phyloP scores from a whole-genome alignment of 2,888 invertebrate genomes.

The Eucera pruinosa region DNA sequence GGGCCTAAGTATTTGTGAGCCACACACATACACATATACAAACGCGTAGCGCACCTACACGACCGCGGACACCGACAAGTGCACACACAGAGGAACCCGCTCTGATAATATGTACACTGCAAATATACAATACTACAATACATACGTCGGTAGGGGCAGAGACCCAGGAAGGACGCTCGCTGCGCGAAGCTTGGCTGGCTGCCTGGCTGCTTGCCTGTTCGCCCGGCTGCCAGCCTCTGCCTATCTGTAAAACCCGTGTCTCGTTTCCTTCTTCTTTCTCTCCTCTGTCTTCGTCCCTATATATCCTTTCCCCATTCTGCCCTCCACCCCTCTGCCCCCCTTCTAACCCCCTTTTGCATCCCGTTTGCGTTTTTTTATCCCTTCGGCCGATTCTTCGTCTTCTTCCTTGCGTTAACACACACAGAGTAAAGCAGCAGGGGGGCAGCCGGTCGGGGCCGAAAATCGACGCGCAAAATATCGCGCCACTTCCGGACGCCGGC shows the following conservation, averaged over 20 bases:
- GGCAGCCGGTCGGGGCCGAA: conserved; percentile 15
- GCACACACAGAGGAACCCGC: conserved; percentile 60
- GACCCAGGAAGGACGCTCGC: conserved; percentile 84
- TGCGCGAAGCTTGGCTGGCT: conserved; percentile 65
- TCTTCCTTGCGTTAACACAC: conserved; percentile 14
- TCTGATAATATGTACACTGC: conserved; percentile 79
- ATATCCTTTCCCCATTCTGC: background rate
- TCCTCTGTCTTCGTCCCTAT: conserved; percentile 9
- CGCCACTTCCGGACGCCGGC: conserved; percentile 48
- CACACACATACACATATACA: background rate
- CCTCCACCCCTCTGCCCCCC: too few relatives aligned
- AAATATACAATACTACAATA: conserved; percentile 80
- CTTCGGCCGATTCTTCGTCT: conserved; percentile 1
- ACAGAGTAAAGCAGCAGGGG: background rate
- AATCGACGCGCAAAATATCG: conserved; percentile 52
- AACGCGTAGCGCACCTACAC: conserved; percentile 13
- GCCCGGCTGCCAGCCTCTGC: conserved; percentile 62
- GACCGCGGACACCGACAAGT: conserved; percentile 47
- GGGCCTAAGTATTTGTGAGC: background rate
- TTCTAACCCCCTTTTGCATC: background rate
- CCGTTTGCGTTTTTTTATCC: conserved; percentile 9
- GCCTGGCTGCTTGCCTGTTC: conserved; percentile 59
- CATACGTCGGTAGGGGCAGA: conserved; percentile 81
- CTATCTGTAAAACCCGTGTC: conserved; percentile 68
- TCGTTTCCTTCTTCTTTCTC: conserved; percentile 47